phyloP scores from a whole-genome alignment of 2,888 invertebrate species.

The Callyntrura guangdongensis region DNA sequence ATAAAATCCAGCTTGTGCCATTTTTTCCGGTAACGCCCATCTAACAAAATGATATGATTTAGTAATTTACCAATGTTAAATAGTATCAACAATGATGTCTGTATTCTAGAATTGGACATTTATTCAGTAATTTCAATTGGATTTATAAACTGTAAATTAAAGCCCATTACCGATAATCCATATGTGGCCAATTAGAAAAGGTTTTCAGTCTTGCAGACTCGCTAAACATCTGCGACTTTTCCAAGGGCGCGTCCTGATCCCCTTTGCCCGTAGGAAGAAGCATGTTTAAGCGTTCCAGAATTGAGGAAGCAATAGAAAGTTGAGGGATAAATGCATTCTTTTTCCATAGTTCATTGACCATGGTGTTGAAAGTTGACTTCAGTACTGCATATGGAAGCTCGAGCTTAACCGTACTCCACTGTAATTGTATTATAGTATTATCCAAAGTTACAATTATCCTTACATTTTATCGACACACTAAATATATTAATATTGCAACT shows the following conservation, averaged over 20 bases:
- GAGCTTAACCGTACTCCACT: constrained; percentile 97
- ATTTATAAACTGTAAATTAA: too few relatives aligned
- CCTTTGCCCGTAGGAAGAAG: constrained; percentile 88
- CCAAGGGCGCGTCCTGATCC: constrained; percentile 87
- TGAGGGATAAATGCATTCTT: constrained; percentile 94
- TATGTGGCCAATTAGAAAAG: constrained; percentile 98
- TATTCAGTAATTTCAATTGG: too few relatives aligned
- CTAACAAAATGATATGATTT: constrained; percentile 86
- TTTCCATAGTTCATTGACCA: constrained; percentile 93
- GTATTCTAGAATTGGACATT: too few relatives aligned
- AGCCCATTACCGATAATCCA: constrained; percentile 94
- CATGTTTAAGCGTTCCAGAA: constrained; percentile 94
- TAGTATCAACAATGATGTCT: too few relatives aligned
- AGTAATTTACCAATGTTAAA: neutral
- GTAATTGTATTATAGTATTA: too few relatives aligned
- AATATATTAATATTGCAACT: neutral
- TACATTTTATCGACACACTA: neutral
- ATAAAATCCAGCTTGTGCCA: constrained; percentile 99
- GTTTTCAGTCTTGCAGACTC: constrained; percentile 96
- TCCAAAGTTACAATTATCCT: constrained; percentile 16
- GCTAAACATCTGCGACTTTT: constrained; percentile 91
- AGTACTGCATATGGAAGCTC: constrained; percentile 92
- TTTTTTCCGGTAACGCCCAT: constrained; percentile 98
- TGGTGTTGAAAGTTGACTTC: constrained; percentile 92
- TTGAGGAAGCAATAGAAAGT: constrained; percentile 95